phyloP scores from a whole-genome alignment of 2,113 vertebrate genomes.

The Cephalopterus ornatus region DNA sequence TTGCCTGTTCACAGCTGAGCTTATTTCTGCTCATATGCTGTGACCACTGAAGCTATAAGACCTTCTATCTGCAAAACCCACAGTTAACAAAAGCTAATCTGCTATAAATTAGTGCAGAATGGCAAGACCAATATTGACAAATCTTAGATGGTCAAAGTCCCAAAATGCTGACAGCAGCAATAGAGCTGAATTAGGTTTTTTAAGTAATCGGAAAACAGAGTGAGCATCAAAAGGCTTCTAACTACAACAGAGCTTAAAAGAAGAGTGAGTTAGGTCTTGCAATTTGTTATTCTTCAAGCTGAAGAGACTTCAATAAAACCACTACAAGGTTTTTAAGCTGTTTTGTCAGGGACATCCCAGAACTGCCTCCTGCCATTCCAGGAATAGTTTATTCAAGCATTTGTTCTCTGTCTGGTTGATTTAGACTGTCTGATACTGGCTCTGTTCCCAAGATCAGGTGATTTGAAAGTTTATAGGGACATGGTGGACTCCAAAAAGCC shows the following conservation, averaged over 20 bases:
- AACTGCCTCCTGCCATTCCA: background rate
- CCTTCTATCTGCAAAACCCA: background rate
- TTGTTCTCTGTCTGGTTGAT: background rate
- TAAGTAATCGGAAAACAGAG: background rate
- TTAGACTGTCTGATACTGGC: background rate
- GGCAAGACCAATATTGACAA: constrained; percentile 56
- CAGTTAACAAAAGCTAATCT: constrained; percentile 6
- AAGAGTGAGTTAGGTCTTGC: background rate
- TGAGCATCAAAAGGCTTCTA: background rate
- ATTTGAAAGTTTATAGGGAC: background rate
- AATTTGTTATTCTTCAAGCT: background rate
- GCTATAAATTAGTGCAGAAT: constrained; percentile 43
- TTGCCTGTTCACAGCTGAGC: background rate
- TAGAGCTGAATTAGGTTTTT: constrained; percentile 21
- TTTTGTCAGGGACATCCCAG: background rate
- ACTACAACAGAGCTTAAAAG: background rate
- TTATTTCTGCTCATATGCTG: background rate
- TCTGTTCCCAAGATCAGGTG: background rate
- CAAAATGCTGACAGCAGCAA: constrained; percentile 54
- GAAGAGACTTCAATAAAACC: background rate
- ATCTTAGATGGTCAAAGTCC: background rate
- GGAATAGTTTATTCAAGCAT: background rate
- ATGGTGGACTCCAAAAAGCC: background rate
- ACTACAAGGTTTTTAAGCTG: background rate
- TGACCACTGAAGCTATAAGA: background rate